Evolutionary conservation across 2,797 vertebrate genomes (phyloP), one percentile per base, ranked within the genome.

Genomic region (Graptemys geographica): DNA sequence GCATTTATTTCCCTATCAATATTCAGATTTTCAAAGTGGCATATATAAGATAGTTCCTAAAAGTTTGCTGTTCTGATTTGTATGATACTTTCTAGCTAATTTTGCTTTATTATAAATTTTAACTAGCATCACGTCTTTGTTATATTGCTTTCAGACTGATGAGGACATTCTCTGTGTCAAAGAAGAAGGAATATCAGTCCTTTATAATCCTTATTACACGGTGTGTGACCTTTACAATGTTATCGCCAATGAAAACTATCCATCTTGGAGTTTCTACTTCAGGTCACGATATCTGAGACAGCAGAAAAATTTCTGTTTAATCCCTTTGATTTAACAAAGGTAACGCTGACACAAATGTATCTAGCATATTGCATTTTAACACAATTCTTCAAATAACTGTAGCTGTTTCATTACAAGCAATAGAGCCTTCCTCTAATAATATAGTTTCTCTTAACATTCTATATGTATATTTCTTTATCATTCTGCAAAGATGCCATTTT

Each of bases 251-350:
- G 98, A 98, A 62, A 98, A 98, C 96, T 98, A 69, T 89, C 99
- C 99, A 0, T 98, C 98, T 86, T 99, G 98, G 98, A 98, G 97
- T 44, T 98, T 98, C 12, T 97, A 96, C 97, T 99, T 96, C 99
- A 99, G 96, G 98, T 98, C 96, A 99, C 97, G 98, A 98, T 98
- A 15, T 98, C 98, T 76, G 96, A 98, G 56, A 96, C 99, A 96
- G 96, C 98, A 0, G 97, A 98, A 97, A 97, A 92, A 78, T 99
- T 97, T 93, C 96, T 78, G 52, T 99, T 99, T 97, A 99, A 99
- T 95, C 99, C 99, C 0, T 99, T 99, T 59, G 99, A 99, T 94
- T 78, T 99, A 27, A 99, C 99, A 47, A 99, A 99, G 98, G 99
- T 99, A 96, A 96, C 27, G 1, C 11, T 28, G 27, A 57, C 11